Base-by-base conservation (phyloP, 1,140 invertebrate genomes). In the Choristoneura fumiferana region DNA sequence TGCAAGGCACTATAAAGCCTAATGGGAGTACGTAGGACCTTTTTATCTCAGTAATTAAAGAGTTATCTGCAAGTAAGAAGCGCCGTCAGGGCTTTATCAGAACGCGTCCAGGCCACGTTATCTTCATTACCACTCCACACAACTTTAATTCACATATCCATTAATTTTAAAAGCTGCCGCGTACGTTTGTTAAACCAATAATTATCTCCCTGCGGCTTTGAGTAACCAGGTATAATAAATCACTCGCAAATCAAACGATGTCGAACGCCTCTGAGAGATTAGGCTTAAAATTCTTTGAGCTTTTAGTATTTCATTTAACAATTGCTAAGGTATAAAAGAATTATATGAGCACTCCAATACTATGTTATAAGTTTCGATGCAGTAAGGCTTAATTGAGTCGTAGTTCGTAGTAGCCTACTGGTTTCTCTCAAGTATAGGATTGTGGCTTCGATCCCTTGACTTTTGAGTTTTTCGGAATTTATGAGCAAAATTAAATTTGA, bases 101-200 rank as follows among this genome's bases (percentile, higher is more conserved):
- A 37, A 18, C 38, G 67, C 74, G 74, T 81, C 78, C 67, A 75
- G 68, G 54, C 68, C 58, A 55, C 78, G 76, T 84, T 86, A 86
- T 84, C 83, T 86, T 84, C 81, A 84, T 86, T 86, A 84, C 75
- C 69, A 75, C 62, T 82, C 70, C 58, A 67, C 54, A 71, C 73
- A 70, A 81, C 71, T 84, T 83, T 79, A 81, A 84, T 84, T 84
- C 83, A 78, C 74, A 63, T 78, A 65, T 80, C 84, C 80, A 84
- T 87, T 84, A 79, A 84, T 83, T 84, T 84, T 78, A 79, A 81
- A 81, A 78, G 76, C 81, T 76, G 81, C 80, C 71, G 73, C 75
- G 36, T 73, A 54, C 67, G 61, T 80, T 78, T 78, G 68, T 82
- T 78, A 73, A 81, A 78, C 80, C 78, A 77, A 81, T 76, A 76